Conservation (phyloP, 2,797 vertebrate genomes). For the Xyrichtys novacula region DNA sequence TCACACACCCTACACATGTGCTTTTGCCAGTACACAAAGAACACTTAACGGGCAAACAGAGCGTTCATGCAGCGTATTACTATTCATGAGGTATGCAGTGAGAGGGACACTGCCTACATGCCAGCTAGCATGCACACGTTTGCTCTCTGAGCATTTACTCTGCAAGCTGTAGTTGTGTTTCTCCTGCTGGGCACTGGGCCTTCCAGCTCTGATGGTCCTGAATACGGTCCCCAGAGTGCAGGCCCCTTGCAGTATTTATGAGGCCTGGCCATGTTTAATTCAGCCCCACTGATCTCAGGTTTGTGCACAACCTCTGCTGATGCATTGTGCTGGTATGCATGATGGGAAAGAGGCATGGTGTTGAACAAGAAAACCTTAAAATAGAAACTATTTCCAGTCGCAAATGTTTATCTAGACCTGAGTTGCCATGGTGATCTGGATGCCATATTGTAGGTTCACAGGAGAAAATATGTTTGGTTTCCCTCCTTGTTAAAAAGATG, state of each 20-base stretch:
- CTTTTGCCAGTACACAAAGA: constrained; percentile 69
- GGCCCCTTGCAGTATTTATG: constrained; percentile 83
- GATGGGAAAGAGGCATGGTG: constrained; percentile 57
- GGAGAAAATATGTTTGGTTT: constrained; percentile 4
- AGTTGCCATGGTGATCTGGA: constrained; percentile 45
- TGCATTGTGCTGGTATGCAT: constrained; percentile 57
- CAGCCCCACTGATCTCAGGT: constrained; percentile 80
- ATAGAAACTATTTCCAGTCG: constrained; percentile 41
- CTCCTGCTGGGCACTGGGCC: constrained; percentile 79
- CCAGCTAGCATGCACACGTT: constrained; percentile 54
- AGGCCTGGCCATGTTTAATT: constrained; percentile 84
- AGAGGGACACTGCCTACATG: constrained; percentile 64
- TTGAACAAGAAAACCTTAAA: constrained; percentile 54
- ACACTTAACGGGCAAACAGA: constrained; percentile 74
- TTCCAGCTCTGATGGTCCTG: constrained; percentile 75
- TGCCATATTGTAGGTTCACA: constrained; percentile 18
- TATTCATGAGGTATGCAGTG: constrained; percentile 76
- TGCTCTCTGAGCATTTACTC: constrained; percentile 67
- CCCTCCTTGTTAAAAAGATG: constrained; percentile 12
- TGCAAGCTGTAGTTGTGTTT: constrained; percentile 78
- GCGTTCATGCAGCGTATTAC: constrained; percentile 76
- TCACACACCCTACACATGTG: constrained; percentile 62
- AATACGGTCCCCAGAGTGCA: constrained; percentile 76
- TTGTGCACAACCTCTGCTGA: constrained; percentile 70
- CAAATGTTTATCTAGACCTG: constrained; percentile 47